Evolutionary conservation across 2,113 vertebrate genomes (phyloP).

Genomic region (Oreamnos americanus): DNA sequence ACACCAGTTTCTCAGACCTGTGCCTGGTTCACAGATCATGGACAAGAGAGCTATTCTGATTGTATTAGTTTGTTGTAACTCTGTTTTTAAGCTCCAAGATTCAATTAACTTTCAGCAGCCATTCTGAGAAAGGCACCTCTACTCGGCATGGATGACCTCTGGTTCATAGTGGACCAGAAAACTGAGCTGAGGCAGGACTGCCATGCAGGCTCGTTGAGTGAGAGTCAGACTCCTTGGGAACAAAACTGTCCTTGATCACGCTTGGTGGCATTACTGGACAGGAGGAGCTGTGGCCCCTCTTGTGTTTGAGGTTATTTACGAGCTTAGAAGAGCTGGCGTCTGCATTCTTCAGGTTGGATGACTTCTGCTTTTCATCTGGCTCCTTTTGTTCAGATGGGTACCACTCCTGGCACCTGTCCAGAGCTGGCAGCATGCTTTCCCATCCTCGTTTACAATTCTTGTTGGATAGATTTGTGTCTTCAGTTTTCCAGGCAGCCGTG

Average conservation of each 20-base stretch:
- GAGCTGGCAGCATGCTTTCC: background rate
- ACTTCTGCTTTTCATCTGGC: background rate
- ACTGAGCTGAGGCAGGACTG: background rate
- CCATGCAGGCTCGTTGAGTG: background rate
- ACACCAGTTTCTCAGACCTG: background rate
- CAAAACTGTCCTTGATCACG: background rate
- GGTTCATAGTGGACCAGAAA: background rate
- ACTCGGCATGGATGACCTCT: background rate
- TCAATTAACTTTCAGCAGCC: background rate
- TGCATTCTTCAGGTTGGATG: background rate
- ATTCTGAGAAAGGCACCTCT: background rate
- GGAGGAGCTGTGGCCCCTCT: background rate
- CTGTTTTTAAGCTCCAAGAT: background rate
- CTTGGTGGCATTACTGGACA: fast-evolving
- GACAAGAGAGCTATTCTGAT: background rate
- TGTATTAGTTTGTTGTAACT: background rate
- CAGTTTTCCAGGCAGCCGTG: background rate
- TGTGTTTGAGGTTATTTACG: background rate
- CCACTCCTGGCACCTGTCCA: background rate
- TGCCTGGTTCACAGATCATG: background rate
- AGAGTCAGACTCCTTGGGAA: background rate
- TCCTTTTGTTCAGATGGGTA: background rate
- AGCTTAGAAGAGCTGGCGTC: background rate
- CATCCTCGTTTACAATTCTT: background rate
- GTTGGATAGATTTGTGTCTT: background rate